Base-by-base conservation (phyloP, 2,888 invertebrate genomes). In the Liodrosophila aerea region DNA sequence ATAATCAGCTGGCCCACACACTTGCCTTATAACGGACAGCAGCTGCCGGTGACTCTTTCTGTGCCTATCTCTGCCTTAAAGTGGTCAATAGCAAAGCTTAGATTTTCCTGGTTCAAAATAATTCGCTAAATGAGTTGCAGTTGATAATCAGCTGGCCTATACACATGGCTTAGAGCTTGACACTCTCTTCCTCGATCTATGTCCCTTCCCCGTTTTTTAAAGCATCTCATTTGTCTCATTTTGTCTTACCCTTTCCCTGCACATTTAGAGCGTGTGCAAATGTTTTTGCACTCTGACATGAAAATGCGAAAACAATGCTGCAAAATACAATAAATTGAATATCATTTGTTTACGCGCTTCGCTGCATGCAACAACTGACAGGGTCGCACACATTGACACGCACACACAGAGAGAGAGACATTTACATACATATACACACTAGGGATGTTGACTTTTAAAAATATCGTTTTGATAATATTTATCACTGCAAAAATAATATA, bases 311-410 rank as follows among this genome's bases (percentile, higher is more conserved):
- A 66, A 66, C 66, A 66, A 63, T 56, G 61, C 46, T 34, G 51
- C 59, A 70, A 65, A 65, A 67, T 68, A 64, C 64, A 72, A 85
- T 76, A 80, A 85, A 81, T 81, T 81, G 86, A 81, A 81, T 76
- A 81, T 81, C 81, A 81, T 81, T 81, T 81, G 86, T 76, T 81
- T 83, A 80, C 85, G 67, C 86, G 86, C 65, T 76, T 65, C 76
- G 67, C 64, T 83, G 86, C 84, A 39, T 64, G 82, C 68, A 61
- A 66, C 76, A 68, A 85, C 75, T 74, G 85, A 74, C 85, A 80
- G 60, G n/a, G 45, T 46, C 49, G 54, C 57, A 44, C 50, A 67
- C 56, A 59, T 30, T 22, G 45, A 50, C 40, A 47, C 44, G 22
- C 30, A 51, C 18, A 47, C 53, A 50, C 49, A 41, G 43, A 65